Conservation (phyloP, 2,888 invertebrate genomes). For the Rhagium mordax region DNA sequence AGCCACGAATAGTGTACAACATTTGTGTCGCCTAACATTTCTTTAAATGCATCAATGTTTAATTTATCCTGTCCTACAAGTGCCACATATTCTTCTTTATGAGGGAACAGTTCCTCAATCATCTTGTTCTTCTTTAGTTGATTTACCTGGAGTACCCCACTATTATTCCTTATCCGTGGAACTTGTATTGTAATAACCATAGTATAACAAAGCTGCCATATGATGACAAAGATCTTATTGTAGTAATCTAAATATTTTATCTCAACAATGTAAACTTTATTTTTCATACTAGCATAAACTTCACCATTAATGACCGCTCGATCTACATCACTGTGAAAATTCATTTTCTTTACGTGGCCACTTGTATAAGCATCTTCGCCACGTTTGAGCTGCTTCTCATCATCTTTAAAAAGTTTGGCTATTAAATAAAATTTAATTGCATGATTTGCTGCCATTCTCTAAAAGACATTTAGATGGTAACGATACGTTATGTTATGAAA, state of each 20-base stretch:
- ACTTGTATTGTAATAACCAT: slow-evolving; percentile 17
- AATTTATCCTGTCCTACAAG: background rate
- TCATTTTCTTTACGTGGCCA: slow-evolving; percentile 25
- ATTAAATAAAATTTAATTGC: background rate
- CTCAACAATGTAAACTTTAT: slow-evolving; percentile 9
- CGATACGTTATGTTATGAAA: background rate
- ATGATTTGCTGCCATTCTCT: background rate
- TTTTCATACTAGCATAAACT: slow-evolving; percentile 26
- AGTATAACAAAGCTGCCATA: slow-evolving; percentile 1
- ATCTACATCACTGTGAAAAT: background rate
- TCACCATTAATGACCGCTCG: slow-evolving; percentile 10
- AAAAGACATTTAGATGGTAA: background rate
- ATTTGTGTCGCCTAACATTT: background rate
- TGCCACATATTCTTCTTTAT: background rate
- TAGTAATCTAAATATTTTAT: background rate
- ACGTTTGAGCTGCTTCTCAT: slow-evolving; percentile 9
- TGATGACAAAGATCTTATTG: slow-evolving; percentile 8
- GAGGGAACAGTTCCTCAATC: background rate
- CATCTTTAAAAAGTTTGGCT: slow-evolving; percentile 3
- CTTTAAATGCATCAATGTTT: background rate
- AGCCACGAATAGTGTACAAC: slow-evolving; percentile 13
- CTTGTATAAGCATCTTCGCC: slow-evolving; percentile 23
- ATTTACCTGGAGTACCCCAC: background rate
- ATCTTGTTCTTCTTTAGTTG: too few species aligned
- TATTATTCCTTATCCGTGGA: background rate